Evolutionary conservation across 1,140 invertebrate species (phyloP), one percentile per base, ranked within the genome.

Genomic region (Ephestia elutella): DNA sequence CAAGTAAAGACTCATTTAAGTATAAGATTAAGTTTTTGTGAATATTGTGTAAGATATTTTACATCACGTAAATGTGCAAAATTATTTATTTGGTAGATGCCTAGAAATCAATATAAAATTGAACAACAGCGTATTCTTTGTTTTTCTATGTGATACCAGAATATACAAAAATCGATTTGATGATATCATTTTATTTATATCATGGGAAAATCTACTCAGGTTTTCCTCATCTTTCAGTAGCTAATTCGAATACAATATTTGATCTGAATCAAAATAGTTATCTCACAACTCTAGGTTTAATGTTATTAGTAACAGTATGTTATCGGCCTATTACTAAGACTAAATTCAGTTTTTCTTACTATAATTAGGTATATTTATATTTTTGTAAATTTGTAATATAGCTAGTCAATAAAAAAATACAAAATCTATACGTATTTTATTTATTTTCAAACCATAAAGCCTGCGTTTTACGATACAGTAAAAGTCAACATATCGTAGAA

Each of bases 331-430:
- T 20, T 48, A 56, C 32, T 35, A 11, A 35, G 32, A 35, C 32
- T 44, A 44, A 44, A 44, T 44, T 44, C 38, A 15, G 13, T 7
- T 19, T 32, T 55, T 60, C 49, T 51, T 7, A 11, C 8, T 7
- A 15, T 44, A 44, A 2, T 10, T 15, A 15, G 8, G 8, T 17
- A 44, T 44, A 62, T 82, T 80, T 76, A 68, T 84, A 84, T 73
- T 80, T 75, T 84, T 82, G 73, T 79, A 80, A 72, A 74, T 78
- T 78, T 80, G 69, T 78, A 73, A 19, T 57, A 38, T 59, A 78
- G 77, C 78, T 82, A 82, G 75, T 80, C 78, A 84, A 82, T 80
- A 79, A 84, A 80, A 69, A 60, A 28, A 64, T 67, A 69, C 5
- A 44, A 44, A 3, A 44, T 15, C 38, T 15, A 15, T 2, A n/a